Evolutionary conservation across 1,140 invertebrate species (phyloP).

Genomic region (Cotesia chilonis): DNA sequence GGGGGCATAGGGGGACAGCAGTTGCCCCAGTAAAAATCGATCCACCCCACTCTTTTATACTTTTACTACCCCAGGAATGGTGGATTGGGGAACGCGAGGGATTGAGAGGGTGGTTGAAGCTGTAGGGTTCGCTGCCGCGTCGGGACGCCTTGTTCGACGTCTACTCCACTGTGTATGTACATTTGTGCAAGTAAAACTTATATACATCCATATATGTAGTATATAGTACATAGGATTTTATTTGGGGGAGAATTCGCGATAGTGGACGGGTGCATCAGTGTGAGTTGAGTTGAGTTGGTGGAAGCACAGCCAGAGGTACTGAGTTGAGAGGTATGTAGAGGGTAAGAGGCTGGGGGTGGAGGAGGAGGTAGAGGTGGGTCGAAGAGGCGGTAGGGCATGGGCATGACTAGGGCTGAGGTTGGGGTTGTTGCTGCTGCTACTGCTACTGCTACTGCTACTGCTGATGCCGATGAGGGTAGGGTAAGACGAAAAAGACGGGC

Average conservation of each 20-base stretch:
- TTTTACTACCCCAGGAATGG: slow-evolving; percentile 58
- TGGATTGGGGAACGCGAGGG: slow-evolving; percentile 31
- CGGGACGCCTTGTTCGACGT: slow-evolving; percentile 44
- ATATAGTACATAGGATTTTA: slow-evolving; percentile 37
- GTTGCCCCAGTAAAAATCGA: slow-evolving; percentile 67
- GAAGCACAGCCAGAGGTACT: slow-evolving; percentile 5
- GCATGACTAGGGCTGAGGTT: too few species aligned
- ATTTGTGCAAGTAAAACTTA: slow-evolving; percentile 15
- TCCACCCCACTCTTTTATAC: slow-evolving; percentile 63
- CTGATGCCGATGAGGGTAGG: not conserved
- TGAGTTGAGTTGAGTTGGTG: not conserved
- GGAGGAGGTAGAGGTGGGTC: not conserved
- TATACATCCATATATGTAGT: slow-evolving; percentile 24
- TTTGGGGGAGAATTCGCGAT: slow-evolving; percentile 33
- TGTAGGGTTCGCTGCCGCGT: slow-evolving; percentile 47
- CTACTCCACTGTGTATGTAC: slow-evolving; percentile 38
- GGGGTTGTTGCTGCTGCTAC: not conserved
- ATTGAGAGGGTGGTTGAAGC: slow-evolving; percentile 32
- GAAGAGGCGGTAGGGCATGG: not conserved
- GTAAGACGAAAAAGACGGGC: too few species aligned
- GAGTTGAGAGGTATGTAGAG: not conserved
- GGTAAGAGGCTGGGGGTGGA: not conserved
- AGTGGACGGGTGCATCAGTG: slow-evolving; percentile 29
- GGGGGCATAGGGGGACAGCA: slow-evolving; percentile 49
- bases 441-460: not conserved